These are phyloP conservation scores for Drosophila burlai DNA, from an alignment of 1,140 invertebrate genomes.

Conservation along the genomic window DNA sequence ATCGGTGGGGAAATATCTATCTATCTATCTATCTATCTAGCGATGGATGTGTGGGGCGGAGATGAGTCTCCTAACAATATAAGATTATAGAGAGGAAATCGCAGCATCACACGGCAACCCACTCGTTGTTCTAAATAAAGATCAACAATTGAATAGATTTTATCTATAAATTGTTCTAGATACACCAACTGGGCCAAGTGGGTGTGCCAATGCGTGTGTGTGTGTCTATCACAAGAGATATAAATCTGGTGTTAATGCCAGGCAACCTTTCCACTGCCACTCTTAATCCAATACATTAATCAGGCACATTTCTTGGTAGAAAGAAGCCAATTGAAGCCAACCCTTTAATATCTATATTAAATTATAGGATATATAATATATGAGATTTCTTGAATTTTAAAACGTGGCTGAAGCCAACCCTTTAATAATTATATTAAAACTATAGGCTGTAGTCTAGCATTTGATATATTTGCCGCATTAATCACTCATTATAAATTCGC, in stretches of 20 bases:
- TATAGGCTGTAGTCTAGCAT: neutral
- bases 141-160: conserved; percentile 54
- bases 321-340: neutral
- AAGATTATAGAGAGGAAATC: conserved; percentile 45
- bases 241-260: conserved; percentile 16
- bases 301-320: neutral
- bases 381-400: too few species aligned
- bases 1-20: conserved; percentile 2
- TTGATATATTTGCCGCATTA: conserved; percentile 14
- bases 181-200: conserved; percentile 20
- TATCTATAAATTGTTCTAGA: conserved; percentile 50
- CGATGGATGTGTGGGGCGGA: conserved; percentile 21
- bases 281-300: conserved; percentile 35
- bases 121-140: conserved; percentile 49
- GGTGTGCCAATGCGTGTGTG: neutral
- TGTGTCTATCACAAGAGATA: neutral
- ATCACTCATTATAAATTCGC: conserved; percentile 8
- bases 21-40: conserved; percentile 4
- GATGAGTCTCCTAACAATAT: conserved; percentile 31
- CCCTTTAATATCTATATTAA: neutral
- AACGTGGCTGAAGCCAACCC: neutral
- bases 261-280: conserved; percentile 22
- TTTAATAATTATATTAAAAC: neutral
- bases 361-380: too few species aligned
- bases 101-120: conserved; percentile 28